phyloP scores from a whole-genome alignment of 1,140 invertebrate genomes.

The Atta cephalotes region DNA sequence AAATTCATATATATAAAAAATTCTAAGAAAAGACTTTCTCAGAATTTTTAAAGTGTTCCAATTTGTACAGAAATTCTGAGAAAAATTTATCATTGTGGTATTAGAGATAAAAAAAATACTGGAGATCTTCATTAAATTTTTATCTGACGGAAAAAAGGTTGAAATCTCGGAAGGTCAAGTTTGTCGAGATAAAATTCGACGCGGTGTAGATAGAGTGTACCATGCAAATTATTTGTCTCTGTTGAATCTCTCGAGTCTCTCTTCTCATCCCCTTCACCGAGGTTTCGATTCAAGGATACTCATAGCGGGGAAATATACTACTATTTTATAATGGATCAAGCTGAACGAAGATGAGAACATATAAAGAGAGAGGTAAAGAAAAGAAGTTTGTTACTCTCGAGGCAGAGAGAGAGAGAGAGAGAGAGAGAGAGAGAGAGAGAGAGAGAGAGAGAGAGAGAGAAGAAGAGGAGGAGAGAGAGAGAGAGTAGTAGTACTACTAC shows the following conservation, averaged over 20 bases:
- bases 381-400: slow-evolving; percentile 37
- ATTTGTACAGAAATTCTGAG: too few species aligned
- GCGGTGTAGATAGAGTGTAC: not conserved
- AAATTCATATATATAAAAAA: too few species aligned
- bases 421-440: not conserved
- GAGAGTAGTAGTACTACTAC: too few species aligned
- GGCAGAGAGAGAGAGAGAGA: not conserved
- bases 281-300: slow-evolving; percentile 45
- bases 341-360: not conserved
- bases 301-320: slow-evolving; percentile 32
- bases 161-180: slow-evolving; percentile 31
- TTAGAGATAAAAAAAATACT: not conserved
- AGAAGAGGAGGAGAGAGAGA: not conserved
- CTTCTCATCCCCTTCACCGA: not conserved
- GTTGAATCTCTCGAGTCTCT: not conserved
- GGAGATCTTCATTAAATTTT: not conserved
- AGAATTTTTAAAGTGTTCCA: too few species aligned
- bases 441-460: not conserved
- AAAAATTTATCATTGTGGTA: too few species aligned
- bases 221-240: slow-evolving; percentile 23
- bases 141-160: not conserved
- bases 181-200: slow-evolving; percentile 38
- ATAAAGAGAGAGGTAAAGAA: not conserved
- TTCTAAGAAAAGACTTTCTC: too few species aligned
- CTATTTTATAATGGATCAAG: slow-evolving; percentile 43